These are phyloP conservation scores for Drosophila koepferae DNA, from an alignment of 2,888 invertebrate genomes.

Conservation along the genomic window DNA sequence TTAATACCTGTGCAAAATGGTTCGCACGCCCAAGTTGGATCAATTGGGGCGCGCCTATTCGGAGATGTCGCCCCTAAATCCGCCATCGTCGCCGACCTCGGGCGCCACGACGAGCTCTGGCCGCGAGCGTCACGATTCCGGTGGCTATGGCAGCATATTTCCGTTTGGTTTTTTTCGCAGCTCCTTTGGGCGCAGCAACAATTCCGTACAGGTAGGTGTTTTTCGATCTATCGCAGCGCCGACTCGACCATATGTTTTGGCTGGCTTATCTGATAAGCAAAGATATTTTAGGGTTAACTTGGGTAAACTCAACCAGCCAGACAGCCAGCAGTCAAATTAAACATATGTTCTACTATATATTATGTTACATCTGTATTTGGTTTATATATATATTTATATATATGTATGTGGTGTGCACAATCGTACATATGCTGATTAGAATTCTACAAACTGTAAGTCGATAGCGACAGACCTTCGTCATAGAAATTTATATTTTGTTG, in stretches of 20 bases:
- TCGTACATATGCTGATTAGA: conserved; percentile 45
- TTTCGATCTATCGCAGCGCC: background rate
- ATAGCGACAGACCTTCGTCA: conserved; percentile 25
- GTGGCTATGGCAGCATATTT: conserved; percentile 83
- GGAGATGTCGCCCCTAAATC: conserved; percentile 85
- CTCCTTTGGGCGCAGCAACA: conserved; percentile 75
- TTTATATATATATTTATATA: conserved; percentile 3
- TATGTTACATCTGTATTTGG: conserved; percentile 1
- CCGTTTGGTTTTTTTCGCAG: conserved; percentile 83
- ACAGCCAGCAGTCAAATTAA: conserved; percentile 30
- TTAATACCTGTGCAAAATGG: conserved; percentile 57
- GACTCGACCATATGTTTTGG: conserved; percentile 46
- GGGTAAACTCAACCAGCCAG: conserved; percentile 23
- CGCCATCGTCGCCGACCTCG: conserved; percentile 51
- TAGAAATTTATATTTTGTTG: background rate
- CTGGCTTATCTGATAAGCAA: conserved; percentile 41
- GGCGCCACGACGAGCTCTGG: conserved; percentile 56
- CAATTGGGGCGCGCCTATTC: conserved; percentile 83
- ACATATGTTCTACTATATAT: conserved; percentile 23
- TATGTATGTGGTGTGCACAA: conserved; percentile 2
- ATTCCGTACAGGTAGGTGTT: conserved; percentile 82
- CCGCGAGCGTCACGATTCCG: conserved; percentile 61
- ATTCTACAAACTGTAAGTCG: conserved; percentile 32
- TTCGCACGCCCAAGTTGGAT: conserved; percentile 71
- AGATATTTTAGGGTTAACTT: conserved; percentile 9